Percentiles rank a stretch among this genome's conserved stretches.
Conservation (phyloP, 2,797 vertebrate species). For the Picus viridis region DNA sequence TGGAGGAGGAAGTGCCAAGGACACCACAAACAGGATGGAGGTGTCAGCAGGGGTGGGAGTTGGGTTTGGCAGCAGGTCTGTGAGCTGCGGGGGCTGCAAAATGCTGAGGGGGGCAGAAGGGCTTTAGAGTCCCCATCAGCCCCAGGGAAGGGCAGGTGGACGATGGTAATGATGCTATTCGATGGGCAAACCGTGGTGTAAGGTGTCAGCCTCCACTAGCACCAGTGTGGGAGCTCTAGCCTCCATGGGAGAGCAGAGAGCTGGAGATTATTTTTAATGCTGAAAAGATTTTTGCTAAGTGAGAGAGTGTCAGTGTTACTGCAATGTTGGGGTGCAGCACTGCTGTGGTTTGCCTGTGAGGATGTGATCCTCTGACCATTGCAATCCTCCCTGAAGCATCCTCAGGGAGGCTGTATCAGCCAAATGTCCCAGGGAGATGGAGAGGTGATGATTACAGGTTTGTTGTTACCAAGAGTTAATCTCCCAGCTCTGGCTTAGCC, state of each 20-base stretch:
- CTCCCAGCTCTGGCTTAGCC: not conserved
- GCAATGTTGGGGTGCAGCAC: not conserved
- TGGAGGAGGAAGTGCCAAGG: constrained; percentile 29
- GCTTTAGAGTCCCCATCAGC: not conserved
- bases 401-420: not conserved
- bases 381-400: not conserved
- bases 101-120: not conserved
- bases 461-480: not conserved
- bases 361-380: not conserved
- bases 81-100: not conserved
- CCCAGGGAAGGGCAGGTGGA: not conserved
- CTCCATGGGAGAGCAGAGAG: not conserved
- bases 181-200: not conserved
- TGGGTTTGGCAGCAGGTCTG: constrained; percentile 5
- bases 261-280: fast-evolving
- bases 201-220: not conserved
- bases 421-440: not conserved
- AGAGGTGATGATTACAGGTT: not conserved
- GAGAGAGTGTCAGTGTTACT: not conserved
- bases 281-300: not conserved
- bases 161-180: not conserved
- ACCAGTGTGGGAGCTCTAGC: not conserved
- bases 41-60: not conserved
- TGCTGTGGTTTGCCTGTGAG: not conserved
- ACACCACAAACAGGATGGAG: constrained; percentile 45